Conservation (phyloP, 1,140 invertebrate species). For the Notospermus geniculatus region DNA sequence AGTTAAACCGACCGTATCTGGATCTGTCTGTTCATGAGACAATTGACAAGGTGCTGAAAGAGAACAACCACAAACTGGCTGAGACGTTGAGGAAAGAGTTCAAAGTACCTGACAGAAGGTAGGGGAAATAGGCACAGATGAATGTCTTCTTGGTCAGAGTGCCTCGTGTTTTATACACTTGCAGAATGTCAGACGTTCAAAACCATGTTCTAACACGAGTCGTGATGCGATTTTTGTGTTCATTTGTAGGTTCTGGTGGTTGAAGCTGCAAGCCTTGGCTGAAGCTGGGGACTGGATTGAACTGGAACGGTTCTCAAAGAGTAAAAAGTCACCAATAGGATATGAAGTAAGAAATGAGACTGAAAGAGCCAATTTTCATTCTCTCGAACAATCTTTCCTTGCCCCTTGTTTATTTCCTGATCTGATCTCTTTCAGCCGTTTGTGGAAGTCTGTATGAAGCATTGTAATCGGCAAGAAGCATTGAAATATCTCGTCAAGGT, state of each 20-base stretch:
- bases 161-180: too few relatives aligned
- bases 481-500: slow-evolving; percentile 81
- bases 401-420: slow-evolving; percentile 16
- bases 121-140: too few relatives aligned
- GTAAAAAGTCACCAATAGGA: slow-evolving; percentile 89
- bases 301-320: slow-evolving; percentile 84
- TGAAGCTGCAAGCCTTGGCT: slow-evolving; percentile 75
- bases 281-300: slow-evolving; percentile 78
- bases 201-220: too few relatives aligned
- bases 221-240: slow-evolving; percentile 22
- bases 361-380: neutral
- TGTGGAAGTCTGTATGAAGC: slow-evolving; percentile 82
- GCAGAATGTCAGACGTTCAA: too few relatives aligned
- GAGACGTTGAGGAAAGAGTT: slow-evolving; percentile 87
- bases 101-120: slow-evolving; percentile 88
- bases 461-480: slow-evolving; percentile 75
- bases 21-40: slow-evolving; percentile 85
- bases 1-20: slow-evolving; percentile 62
- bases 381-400: neutral
- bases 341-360: slow-evolving; percentile 76
- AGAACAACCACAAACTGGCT: slow-evolving; percentile 77
- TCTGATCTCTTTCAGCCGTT: slow-evolving; percentile 69
- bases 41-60: slow-evolving; percentile 69
- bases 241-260: slow-evolving; percentile 80
- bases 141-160: too few relatives aligned